These are phyloP conservation scores for Drosophila sproati DNA, from an alignment of 1,140 invertebrate genomes.

Conservation along the genomic window DNA sequence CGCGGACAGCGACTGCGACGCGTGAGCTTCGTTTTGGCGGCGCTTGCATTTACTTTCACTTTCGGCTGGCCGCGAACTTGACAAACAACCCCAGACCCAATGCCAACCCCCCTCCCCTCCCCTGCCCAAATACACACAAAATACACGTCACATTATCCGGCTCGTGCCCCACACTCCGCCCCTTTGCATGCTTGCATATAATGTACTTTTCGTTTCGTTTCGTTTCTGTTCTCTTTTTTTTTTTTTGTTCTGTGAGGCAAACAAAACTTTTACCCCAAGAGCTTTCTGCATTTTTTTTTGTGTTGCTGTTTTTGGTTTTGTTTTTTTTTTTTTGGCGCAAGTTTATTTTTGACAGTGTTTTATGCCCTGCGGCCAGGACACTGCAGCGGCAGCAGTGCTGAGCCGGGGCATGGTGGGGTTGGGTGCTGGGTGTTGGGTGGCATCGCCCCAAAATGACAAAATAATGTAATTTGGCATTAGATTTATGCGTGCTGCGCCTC, in stretches of 20 bases:
- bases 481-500: constrained; percentile 81
- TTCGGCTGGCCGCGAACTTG: constrained; percentile 57
- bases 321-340: constrained; percentile 46
- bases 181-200: constrained; percentile 71
- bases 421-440: neutral
- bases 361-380: constrained; percentile 71
- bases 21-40: constrained; percentile 28
- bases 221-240: neutral
- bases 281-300: constrained; percentile 77
- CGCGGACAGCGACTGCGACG: constrained; percentile 18
- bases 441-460: constrained; percentile 72
- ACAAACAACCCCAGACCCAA: constrained; percentile 61
- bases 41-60: constrained; percentile 78
- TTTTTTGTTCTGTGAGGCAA: constrained; percentile 13
- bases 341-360: constrained; percentile 82
- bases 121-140: constrained; percentile 9
- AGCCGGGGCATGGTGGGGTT: neutral
- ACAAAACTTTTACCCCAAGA: constrained; percentile 74
- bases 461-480: constrained; percentile 83
- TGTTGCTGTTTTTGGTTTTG: constrained; percentile 15
- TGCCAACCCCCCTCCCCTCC: neutral
- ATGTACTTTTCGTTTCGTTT: constrained; percentile 59
- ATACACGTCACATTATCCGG: neutral
- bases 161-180: neutral
- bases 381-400: constrained; percentile 43